Percentiles rank a stretch among this genome's conserved stretches.
phyloP scores from a whole-genome alignment of 2,113 vertebrate species.

The Sturnus vulgaris region DNA sequence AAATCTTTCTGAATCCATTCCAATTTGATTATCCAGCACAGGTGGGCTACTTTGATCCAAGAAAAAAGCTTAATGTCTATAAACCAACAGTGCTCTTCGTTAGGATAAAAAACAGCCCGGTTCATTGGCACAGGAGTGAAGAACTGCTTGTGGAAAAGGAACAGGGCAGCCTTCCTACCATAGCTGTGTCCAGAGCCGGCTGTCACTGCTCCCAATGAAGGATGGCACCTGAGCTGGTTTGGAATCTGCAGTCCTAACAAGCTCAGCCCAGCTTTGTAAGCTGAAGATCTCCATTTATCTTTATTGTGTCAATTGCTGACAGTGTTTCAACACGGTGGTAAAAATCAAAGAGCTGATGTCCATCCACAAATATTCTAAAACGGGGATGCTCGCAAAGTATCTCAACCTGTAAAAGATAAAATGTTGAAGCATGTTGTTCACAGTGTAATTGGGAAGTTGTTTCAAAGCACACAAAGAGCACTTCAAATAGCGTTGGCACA shows the following conservation, averaged over 20 bases:
- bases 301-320: constrained; percentile 90
- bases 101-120: constrained; percentile 41
- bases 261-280: constrained; percentile 96
- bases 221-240: constrained; percentile 55
- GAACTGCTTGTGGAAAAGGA: constrained; percentile 68
- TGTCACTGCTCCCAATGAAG: constrained; percentile 47
- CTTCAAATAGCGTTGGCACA: not conserved
- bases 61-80: constrained; percentile 67
- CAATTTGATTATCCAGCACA: constrained; percentile 71
- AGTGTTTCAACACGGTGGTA: constrained; percentile 95
- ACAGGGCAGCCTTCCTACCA: constrained; percentile 55
- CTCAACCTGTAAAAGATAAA: constrained; percentile 85
- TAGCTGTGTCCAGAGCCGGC: constrained; percentile 62
- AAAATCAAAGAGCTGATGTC: constrained; percentile 99
- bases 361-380: constrained; percentile 97
- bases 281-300: constrained; percentile 93
- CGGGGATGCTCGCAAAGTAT: constrained; percentile 97
- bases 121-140: constrained; percentile 62
- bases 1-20: constrained; percentile 63
- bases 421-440: not conserved
- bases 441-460: not conserved
- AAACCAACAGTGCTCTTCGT: constrained; percentile 62
- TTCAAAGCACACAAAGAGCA: not conserved
- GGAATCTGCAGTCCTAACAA: constrained; percentile 44
- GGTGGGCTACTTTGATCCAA: constrained; percentile 58